phyloP scores from a whole-genome alignment of 2,888 invertebrate species.

The Ormyrus pomaceus region DNA sequence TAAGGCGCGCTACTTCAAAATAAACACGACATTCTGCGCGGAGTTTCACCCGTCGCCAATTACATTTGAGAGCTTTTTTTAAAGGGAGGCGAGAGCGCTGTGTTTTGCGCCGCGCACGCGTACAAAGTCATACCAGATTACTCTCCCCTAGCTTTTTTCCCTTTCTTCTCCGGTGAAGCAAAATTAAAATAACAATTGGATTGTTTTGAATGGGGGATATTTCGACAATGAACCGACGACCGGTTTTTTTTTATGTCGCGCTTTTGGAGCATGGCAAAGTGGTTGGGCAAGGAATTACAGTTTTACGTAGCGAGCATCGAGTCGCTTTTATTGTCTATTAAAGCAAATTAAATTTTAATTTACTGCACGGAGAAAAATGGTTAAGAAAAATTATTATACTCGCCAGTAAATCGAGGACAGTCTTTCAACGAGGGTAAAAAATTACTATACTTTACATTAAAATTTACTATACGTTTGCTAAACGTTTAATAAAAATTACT shows the following conservation, averaged over 20 bases:
- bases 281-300: not conserved
- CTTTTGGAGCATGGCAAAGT: constrained; percentile 14
- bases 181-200: constrained; percentile 45
- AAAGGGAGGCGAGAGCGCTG: not conserved
- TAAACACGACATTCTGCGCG: constrained; percentile 50
- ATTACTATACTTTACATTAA: too few relatives aligned
- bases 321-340: too few relatives aligned
- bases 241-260: not conserved
- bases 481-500: too few relatives aligned
- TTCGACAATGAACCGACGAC: constrained; percentile 25
- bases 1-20: constrained; percentile 39
- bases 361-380: not conserved
- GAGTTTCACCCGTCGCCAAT: not conserved
- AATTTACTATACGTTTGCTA: too few relatives aligned
- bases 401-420: not conserved
- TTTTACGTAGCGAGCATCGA: too few relatives aligned
- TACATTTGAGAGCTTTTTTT: constrained; percentile 16
- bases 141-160: not conserved
- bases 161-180: constrained; percentile 8
- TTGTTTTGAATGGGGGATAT: constrained; percentile 24
- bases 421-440: too few relatives aligned
- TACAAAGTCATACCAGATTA: not conserved
- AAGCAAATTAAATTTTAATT: too few relatives aligned
- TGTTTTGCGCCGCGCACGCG: not conserved
- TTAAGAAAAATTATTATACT: constrained; percentile 3